Evolutionary conservation across 2,888 invertebrate species (phyloP), one percentile per base, ranked within the genome.

Genomic region (Aphrophora alni): DNA sequence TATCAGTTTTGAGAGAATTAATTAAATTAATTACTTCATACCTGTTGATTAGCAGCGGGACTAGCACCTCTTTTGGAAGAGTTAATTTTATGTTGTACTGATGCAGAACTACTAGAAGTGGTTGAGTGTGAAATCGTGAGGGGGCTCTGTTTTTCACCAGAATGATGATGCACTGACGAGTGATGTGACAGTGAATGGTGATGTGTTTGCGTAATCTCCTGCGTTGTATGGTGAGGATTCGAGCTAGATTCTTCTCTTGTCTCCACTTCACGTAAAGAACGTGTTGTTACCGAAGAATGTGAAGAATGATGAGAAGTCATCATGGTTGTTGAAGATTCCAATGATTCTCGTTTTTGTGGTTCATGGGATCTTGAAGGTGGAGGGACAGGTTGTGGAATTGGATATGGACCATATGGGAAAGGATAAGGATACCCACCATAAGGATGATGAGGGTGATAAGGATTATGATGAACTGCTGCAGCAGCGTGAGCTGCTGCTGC

Each of bases 221-320:
- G 92, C 75, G 92, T 89, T 85, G 91, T 91, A 87, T 92, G 92
- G 81, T 92, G 88, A 59, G 59, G 59, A 8, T 59, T 59, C 85
- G 92, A 92, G 27, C 90, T 89, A 7, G 90, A 89, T 75, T 87
- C 85, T 17, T 90, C 86, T 83, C 89, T 90, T n/a, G 83, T 83
- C 71, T 85, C 85, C 70, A 85, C 88, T 79, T 89, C 94, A 85
- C 93, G 89, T 68, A 91, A 86, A 68, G 91, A 91, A 85, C 94
- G 90, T 8, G 93, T 92, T 21, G 93, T 93, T n/a, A 94, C 91
- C 24, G 93, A 93, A 82, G 92, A 92, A 85, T 93, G 93, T 17
- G 93, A 93, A 85, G 92, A 93, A 85, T 93, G 93, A 87, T 94
- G 94, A 17, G 93, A 91, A 0, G 90, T 89, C 87, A 93, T 92